A percentile compares a stretch with the other conserved stretches of the same genome.
These are phyloP conservation scores for Atherinosoma microstoma DNA, from an alignment of 2,797 vertebrate species.

Conservation along the genomic window DNA sequence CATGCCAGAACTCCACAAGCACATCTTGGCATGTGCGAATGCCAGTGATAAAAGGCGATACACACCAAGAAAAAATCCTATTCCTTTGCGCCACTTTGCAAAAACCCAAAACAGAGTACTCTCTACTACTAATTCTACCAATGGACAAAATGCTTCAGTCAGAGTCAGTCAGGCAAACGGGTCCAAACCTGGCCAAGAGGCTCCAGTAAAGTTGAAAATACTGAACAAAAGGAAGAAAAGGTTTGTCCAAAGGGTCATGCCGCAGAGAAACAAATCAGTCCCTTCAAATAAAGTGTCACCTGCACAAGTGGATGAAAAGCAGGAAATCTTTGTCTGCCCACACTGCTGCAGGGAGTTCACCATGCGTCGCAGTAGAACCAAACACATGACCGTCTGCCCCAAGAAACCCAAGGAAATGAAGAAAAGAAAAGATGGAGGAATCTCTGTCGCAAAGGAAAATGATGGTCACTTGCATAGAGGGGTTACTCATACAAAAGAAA, in stretches of 20 bases:
- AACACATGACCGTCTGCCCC: conserved; percentile 94
- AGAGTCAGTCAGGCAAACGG: conserved; percentile 90
- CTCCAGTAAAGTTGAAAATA: conserved; percentile 88
- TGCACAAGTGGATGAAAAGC: conserved; percentile 60
- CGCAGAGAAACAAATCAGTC: conserved; percentile 89
- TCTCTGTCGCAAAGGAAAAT: conserved; percentile 85
- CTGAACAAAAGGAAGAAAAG: conserved; percentile 92
- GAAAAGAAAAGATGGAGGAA: conserved; percentile 84
- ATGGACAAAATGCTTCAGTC: conserved; percentile 87
- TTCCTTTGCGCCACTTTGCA: conserved; percentile 93
- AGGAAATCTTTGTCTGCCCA: conserved; percentile 89
- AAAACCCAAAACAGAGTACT: conserved; percentile 91
- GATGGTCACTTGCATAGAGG: conserved; percentile 82
- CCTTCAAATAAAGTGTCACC: conserved; percentile 80
- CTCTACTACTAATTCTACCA: conserved; percentile 76
- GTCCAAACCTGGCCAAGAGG: conserved; percentile 87
- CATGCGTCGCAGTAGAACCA: conserved; percentile 93
- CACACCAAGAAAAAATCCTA: conserved; percentile 96
- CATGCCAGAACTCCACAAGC: conserved; percentile 97
- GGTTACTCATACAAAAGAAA: conserved; percentile 84
- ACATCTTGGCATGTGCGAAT: conserved; percentile 94
- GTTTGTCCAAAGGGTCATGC: conserved; percentile 91
- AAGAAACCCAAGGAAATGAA: conserved; percentile 90
- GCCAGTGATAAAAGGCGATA: conserved; percentile 97
- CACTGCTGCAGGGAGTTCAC: conserved; percentile 95